Evolutionary conservation across 2,888 invertebrate species (phyloP).

Genomic region (Netelia melanura): DNA sequence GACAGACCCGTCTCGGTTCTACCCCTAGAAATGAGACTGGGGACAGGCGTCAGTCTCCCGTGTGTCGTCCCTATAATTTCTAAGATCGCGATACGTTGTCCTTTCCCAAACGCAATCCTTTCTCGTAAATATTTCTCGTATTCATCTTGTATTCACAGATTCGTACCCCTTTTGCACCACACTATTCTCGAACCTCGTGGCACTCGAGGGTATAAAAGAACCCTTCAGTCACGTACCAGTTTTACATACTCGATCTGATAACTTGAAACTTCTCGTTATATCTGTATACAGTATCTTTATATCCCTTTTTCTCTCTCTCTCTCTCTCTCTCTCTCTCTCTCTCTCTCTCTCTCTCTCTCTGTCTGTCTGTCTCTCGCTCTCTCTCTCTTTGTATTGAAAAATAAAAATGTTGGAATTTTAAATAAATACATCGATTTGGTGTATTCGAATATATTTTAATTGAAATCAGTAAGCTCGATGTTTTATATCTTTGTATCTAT

Average conservation of each 20-base stretch:
- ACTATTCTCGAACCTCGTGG: conserved; percentile 35
- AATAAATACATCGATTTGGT: no score
- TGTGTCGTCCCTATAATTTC: conserved; percentile 74
- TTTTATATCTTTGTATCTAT: no score
- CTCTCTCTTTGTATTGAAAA: no score
- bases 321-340: no score
- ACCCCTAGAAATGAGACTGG: conserved; percentile 72
- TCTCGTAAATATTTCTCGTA: conserved; percentile 8
- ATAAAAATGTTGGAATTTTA: no score
- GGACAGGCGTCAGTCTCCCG: conserved; percentile 73
- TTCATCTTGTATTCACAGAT: not conserved
- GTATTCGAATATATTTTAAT: no score
- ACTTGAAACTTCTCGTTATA: not conserved
- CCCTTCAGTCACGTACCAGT: conserved; percentile 53
- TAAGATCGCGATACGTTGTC: conserved; percentile 29
- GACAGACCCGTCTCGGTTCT: conserved; percentile 60
- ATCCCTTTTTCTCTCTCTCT: no score
- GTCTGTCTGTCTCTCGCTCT: no score
- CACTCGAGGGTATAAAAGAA: conserved; percentile 44
- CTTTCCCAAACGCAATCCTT: not conserved
- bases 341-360: no score
- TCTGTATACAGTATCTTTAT: not conserved
- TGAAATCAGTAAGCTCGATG: no score
- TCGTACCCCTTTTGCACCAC: conserved; percentile 25
- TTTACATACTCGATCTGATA: conserved; percentile 33